Conservation (phyloP, 2,888 invertebrate genomes). For the Sipha maydis region DNA sequence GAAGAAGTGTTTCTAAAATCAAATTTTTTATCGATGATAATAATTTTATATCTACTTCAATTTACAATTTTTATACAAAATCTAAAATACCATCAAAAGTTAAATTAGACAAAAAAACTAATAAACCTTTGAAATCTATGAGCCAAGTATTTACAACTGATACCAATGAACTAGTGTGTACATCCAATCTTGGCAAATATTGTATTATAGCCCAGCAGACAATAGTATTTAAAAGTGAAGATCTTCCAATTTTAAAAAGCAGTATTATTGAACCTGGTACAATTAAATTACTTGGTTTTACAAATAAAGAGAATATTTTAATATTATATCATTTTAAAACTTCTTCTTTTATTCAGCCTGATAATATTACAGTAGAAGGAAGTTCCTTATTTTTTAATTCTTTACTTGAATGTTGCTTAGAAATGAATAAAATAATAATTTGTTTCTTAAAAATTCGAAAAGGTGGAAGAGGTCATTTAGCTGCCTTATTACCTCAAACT, state of each 20-base stretch:
- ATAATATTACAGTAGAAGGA: slow-evolving; percentile 44
- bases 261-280: slow-evolving; percentile 44
- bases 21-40: slow-evolving; percentile 52
- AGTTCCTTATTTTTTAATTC: slow-evolving; percentile 53
- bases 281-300: slow-evolving; percentile 62
- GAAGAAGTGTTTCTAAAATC: slow-evolving; percentile 46
- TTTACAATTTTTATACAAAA: slow-evolving; percentile 60
- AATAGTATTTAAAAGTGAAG: slow-evolving; percentile 56
- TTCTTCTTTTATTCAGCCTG: slow-evolving; percentile 58
- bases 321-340: slow-evolving; percentile 55
- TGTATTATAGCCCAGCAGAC: slow-evolving; percentile 3
- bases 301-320: slow-evolving; percentile 35
- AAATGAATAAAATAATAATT: slow-evolving; percentile 61
- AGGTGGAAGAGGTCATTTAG: slow-evolving; percentile 52
- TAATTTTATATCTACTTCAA: slow-evolving; percentile 43
- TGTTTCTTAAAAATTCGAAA: slow-evolving; percentile 55
- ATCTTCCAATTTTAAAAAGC: slow-evolving; percentile 37
- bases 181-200: slow-evolving; percentile 59
- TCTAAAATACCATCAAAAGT: slow-evolving; percentile 52
- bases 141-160: slow-evolving; percentile 42
- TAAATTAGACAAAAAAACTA: slow-evolving; percentile 56
- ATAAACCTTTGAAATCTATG: slow-evolving; percentile 47
- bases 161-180: slow-evolving; percentile 58
- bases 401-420: slow-evolving; percentile 47
- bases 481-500: slow-evolving; percentile 57